Base-by-base conservation (phyloP, 1,140 invertebrate genomes). In the Amphibalanus amphitrite region DNA sequence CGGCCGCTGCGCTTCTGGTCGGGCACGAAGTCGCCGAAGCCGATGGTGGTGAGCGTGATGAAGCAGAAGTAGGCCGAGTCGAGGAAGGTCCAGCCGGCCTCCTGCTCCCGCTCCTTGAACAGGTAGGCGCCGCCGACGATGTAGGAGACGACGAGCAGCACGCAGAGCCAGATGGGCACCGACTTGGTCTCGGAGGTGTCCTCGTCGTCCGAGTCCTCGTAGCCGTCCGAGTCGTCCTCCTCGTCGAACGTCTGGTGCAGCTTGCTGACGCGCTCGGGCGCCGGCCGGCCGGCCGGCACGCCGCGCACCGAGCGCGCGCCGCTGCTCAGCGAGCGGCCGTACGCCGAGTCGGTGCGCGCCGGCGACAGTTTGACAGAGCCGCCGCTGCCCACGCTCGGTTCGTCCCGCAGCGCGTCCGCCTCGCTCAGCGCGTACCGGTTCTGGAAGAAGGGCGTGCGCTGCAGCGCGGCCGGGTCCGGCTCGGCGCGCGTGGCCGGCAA, bases 11-110 rank as follows among this genome's bases (percentile, higher is more conserved):
- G 85, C 26, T 86, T 85, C 79, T 91, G 90, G 0, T 91, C 91
- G 0, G 93, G 94, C 0, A 96, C 93, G 77, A 94, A 91, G 78
- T 97, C 93, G 0, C 93, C 93, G 77, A 97, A 97, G 13, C 93
- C 94, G 71, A 96, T 96, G 0, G 93, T 97, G 0, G 93, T 95
- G 59, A 97, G 82, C 0, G 93, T 97, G 72, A 97, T 94, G 80
- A 97, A 97, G 80, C 93, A 96, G 80, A 96, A 97, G 79, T 97
- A 97, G 0, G 92, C 91, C 0, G 92, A 90, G 78, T 97, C 92
- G 70, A 95, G 83, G 76, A 91, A 92, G 0, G 84, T 84, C 94
- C 94, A 97, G n/a, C n/a, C n/a, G n/a, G n/a, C n/a, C n/a, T n/a
- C n/a, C 59, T 86, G 82, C 69, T 92, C 92, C 89, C 70, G 85